Base-by-base conservation (phyloP, 2,888 invertebrate species). In the Cenopis cana region DNA sequence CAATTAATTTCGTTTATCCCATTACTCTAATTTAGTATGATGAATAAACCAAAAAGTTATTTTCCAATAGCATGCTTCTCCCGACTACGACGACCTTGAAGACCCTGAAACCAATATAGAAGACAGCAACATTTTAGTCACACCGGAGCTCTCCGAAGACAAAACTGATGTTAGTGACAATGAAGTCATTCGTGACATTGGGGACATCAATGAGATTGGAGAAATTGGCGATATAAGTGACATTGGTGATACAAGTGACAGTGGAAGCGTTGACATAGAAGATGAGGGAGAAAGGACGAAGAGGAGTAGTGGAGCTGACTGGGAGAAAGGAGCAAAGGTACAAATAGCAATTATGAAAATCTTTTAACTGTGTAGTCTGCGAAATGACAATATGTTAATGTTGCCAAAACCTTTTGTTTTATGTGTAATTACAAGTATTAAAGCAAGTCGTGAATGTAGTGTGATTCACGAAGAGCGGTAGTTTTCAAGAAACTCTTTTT, bases 261-360 rank as follows among this genome's bases (percentile, higher is more conserved):
- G 64, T 46, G 75, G 75, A 10, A 49, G 49, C 10, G 78, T 76
- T 68, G 78, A 78, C 17, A 75, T 72, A 68, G 76, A 73, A 18
- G 62, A 77, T 24, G 75, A 75, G 11, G 69, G 69, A 10, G 69
- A 73, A 38, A 52, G 62, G 49, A 56, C 38, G 61, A 91, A 91
- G 76, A 82, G 91, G 17, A 91, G 88, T 65, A 87, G 86, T 46
- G 87, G 78, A 3, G 84, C 87, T 41, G 85, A 88, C 24, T 85
- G 85, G 87, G 88, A 91, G 3, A 85, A 84, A 61, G 75, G 81
- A 1, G 56, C 86, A 14, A 90, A 91, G 84, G 90, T 90, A 50
- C 14, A 46, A 5, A 33, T 33, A 33, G 33, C 6, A 33, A 8
- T 33, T 33, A 6, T 8, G 33, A 8, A 29, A 29, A 29, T 29